Base-by-base conservation (phyloP, 2,113 vertebrate species). In the Alethe castanea region DNA sequence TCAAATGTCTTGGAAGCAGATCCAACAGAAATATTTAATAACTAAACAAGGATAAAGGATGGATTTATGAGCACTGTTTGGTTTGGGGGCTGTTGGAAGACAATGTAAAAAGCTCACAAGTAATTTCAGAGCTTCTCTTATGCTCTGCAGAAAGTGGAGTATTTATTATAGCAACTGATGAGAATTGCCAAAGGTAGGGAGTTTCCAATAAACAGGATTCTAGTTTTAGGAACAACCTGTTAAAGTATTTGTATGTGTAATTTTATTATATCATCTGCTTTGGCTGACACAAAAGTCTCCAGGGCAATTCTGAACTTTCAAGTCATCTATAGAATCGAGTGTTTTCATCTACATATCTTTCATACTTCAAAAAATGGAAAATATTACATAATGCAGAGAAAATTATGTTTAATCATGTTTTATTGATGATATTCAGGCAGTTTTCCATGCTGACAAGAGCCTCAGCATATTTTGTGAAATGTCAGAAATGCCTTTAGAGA, bases 251-350 rank as follows among this genome's bases (percentile, higher is more conserved):
- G 47, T 88, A 56, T 36, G 20, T 90, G 79, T 80, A 77, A 82
- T 81, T 94, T 85, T 60, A 76, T 94, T 67, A 35, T 73, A 91
- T 74, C 88, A 95, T 94, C 90, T 97, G 79, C 71, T 83, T 93
- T 95, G 90, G 90, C 85, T 94, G 82, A 69, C 73, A 82, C 29
- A 29, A 81, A 92, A 47, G 67, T 90, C 92, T 93, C 76, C 92
- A 80, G 95, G 95, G 94, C 91, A 95, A 95, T 94, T 96, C 47
- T 93, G 88, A 97, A 86, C 86, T 90, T 95, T 92, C 62, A 93
- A 88, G 74, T 76, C n/a, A 53, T 72, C 74, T 79, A 48, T 28
- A 81, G 82, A 90, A 77, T 28, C 0, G 0, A 79, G 25, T 28
- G 54, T 92, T 95, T 95, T 95, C 61, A 94, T 92, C 74, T 81